Base-by-base conservation (phyloP, 2,888 invertebrate species). In the Deilephila porcellus region DNA sequence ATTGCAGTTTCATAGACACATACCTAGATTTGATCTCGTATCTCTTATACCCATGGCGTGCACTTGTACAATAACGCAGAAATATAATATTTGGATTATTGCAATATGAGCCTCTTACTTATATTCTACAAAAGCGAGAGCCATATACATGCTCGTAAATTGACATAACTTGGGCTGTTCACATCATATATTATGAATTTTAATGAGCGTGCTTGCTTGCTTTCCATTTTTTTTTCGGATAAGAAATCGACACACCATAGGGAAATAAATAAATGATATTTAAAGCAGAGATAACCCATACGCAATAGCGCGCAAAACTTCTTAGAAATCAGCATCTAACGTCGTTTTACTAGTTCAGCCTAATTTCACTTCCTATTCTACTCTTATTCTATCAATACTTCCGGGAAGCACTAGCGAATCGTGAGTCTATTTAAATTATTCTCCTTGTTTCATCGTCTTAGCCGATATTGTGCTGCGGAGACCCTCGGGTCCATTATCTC, bases 391-490 rank as follows among this genome's bases (percentile, higher is more conserved):
- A 73, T 71, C 70, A 53, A 64, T 37, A 56, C 59, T 67, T 60
- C 60, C 62, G 25, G 52, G 67, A 67, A 72, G 64, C 25, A 59
- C 19, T 34, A 72, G 20, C 63, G 67, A 72, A 67, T 37, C 19
- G 25, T 37, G 59, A 37, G 37, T 25, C 17, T 20, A n/a, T 73
- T 14, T 25, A 25, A 52, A 25, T 25, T 14, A 71, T 60, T 72
- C 37, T 45, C 56, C 19, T 71, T 71, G 74, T 76, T 78, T 88
- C 88, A 90, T 85, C 86, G 82, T 75, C 83, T 82, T 78, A 80
- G 88, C 19, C 77, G 80, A 75, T 78, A 83, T 25, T 86, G 81
- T 59, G 77, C 20, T 8, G 85, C 77, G 34, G 79, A 73, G 3
- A 83, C 74, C 17, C 80, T 85, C n/a, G 83, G 79, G 59, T 87